phyloP scores from a whole-genome alignment of 1,140 invertebrate species.

The Metopolophium dirhodum region DNA sequence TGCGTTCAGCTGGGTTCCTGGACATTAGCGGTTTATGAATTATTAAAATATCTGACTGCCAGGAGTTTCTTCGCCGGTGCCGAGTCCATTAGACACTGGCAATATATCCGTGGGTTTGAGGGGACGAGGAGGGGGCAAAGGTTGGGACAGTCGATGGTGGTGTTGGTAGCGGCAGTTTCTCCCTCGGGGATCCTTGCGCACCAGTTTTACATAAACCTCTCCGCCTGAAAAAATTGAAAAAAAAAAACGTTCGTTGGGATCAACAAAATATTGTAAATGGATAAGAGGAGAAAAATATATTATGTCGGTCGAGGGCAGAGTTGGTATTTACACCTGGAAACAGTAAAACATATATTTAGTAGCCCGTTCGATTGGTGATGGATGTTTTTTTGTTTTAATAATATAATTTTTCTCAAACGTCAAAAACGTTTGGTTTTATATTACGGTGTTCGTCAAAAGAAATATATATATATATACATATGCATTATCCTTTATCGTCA shows the following conservation, averaged over 20 bases:
- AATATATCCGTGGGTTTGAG: constrained; percentile 24
- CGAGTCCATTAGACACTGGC: constrained; percentile 49
- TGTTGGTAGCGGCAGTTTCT: constrained; percentile 8
- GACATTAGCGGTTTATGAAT: constrained; percentile 57
- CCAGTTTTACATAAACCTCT: constrained; percentile 53
- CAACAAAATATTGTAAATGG: constrained; percentile 41
- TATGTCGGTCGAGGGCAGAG: not conserved
- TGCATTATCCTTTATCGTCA: not conserved
- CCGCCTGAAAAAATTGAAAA: not conserved
- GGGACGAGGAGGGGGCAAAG: not conserved
- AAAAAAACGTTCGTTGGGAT: not conserved
- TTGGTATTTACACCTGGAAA: not conserved
- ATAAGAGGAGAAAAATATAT: constrained; percentile 48
- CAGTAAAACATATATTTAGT: constrained; percentile 8
- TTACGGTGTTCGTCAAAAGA: not conserved
- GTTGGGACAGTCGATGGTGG: constrained; percentile 27
- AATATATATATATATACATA: not conserved
- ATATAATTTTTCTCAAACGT: constrained; percentile 19
- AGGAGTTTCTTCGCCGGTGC: constrained; percentile 36
- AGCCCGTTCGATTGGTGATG: constrained; percentile 39
- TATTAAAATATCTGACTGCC: constrained; percentile 53
- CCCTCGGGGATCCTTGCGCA: constrained; percentile 22
- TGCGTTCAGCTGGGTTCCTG: constrained; percentile 51
- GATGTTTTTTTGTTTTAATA: constrained; percentile 45
- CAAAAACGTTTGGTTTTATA: constrained; percentile 13